These are phyloP conservation scores for Lerema accius DNA, from an alignment of 1,140 invertebrate species.

Conservation along the genomic window DNA sequence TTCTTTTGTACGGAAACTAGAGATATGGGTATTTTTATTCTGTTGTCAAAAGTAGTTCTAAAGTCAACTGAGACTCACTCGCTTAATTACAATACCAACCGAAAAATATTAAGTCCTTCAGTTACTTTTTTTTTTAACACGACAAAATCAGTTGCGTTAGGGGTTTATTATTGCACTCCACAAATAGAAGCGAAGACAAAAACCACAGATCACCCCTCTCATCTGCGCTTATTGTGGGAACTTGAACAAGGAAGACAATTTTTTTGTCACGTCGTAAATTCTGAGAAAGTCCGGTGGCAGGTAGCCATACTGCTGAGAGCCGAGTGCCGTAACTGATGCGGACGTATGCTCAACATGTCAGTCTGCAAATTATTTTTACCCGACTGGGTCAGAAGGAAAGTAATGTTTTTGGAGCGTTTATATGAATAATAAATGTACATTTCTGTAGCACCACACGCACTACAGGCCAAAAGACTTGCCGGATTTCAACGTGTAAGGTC, in stretches of 20 bases:
- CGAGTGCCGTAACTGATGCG: constrained; percentile 23
- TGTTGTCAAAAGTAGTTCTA: background rate
- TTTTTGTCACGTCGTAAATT: constrained; percentile 60
- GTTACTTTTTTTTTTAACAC: constrained; percentile 14
- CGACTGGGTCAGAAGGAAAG: too few species aligned
- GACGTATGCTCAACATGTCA: constrained; percentile 16
- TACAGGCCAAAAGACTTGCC: too few species aligned
- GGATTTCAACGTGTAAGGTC: too few species aligned
- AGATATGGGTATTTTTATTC: background rate
- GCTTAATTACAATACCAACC: background rate
- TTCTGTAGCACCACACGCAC: too few species aligned
- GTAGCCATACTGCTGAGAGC: constrained; percentile 46
- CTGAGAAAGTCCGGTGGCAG: constrained; percentile 67
- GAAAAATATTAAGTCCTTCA: background rate
- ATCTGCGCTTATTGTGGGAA: constrained; percentile 69
- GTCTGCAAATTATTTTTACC: constrained; percentile 14
- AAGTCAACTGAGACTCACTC: background rate
- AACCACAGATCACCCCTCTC: constrained; percentile 71
- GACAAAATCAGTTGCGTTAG: constrained; percentile 40
- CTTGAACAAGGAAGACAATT: constrained; percentile 58
- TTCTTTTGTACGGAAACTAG: background rate
- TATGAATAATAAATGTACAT: too few species aligned
- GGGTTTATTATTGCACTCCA: constrained; percentile 64
- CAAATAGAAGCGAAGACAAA: constrained; percentile 70
- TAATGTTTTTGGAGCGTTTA: too few species aligned